Percentiles rank a stretch among this genome's conserved stretches.
Evolutionary conservation across 2,888 invertebrate species (phyloP).

Genomic region (Phyllotreta cruciferae): DNA sequence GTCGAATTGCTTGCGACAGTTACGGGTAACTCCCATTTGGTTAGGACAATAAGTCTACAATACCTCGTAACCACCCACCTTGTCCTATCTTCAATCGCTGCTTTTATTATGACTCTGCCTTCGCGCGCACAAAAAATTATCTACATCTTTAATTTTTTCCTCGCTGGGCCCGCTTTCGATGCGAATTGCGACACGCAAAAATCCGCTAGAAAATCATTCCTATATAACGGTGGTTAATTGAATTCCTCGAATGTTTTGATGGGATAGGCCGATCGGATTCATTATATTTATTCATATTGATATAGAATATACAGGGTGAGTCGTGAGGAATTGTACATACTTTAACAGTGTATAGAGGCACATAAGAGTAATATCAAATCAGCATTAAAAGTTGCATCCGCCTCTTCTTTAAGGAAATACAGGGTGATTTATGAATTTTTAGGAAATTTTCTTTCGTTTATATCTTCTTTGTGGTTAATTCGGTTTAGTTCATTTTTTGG

Average conservation of each 20-base stretch:
- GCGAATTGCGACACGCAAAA: slow-evolving; percentile 25
- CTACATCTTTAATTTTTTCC: slow-evolving; percentile 31
- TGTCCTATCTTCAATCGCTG: slow-evolving; percentile 35
- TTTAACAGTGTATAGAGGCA: no score
- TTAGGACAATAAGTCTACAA: slow-evolving; percentile 35
- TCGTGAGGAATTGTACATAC: no score
- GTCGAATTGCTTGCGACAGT: slow-evolving; percentile 33
- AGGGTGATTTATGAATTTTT: no score
- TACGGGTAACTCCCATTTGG: slow-evolving; percentile 35
- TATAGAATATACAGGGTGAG: no score
- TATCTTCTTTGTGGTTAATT: no score
- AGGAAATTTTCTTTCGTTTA: no score
- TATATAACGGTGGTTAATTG: slow-evolving; percentile 9
- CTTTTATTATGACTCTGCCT: slow-evolving; percentile 35
- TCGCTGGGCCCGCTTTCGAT: slow-evolving; percentile 24
- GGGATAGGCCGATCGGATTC: slow-evolving; percentile 9
- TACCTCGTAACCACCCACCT: slow-evolving; percentile 36
- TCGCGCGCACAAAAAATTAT: slow-evolving; percentile 23
- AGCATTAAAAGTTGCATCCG: no score
- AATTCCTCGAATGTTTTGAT: slow-evolving; percentile 21
- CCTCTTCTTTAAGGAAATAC: no score
- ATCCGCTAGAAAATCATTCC: slow-evolving; percentile 12
- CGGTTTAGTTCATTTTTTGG: no score
- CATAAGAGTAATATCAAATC: no score
- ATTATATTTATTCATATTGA: neutral